phyloP scores from a whole-genome alignment of 1,140 invertebrate species.

The Cydia strobilella region DNA sequence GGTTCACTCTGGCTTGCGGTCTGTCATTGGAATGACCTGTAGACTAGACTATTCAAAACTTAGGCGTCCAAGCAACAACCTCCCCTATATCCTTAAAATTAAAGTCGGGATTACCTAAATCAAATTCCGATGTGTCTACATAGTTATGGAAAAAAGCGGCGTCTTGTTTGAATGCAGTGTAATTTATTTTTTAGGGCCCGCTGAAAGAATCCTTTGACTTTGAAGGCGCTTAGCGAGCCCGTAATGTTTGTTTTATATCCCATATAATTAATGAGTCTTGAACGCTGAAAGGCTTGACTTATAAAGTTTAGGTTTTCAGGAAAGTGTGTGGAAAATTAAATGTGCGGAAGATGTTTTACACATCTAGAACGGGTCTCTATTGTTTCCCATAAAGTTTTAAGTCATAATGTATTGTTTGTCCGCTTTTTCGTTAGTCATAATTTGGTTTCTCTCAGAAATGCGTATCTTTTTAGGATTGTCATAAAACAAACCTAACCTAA shows the following conservation, averaged over 20 bases:
- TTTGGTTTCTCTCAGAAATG: no score
- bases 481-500: no score
- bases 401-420: no score
- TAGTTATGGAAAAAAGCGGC: constrained; percentile 7
- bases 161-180: constrained; percentile 13
- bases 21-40: not conserved
- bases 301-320: constrained; percentile 7
- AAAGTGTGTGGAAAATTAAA: not conserved
- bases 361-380: no score
- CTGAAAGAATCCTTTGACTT: constrained; percentile 18
- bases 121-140: not conserved
- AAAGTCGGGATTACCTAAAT: not conserved
- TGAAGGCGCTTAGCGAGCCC: not conserved
- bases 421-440: no score
- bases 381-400: no score
- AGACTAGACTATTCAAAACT: not conserved
- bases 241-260: constrained; percentile 24
- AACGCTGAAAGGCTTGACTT: not conserved
- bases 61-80: not conserved
- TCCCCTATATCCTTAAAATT: not conserved
- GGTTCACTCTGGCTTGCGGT: not conserved
- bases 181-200: constrained; percentile 27
- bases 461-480: no score
- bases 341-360: not conserved
- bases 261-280: constrained; percentile 25